These are phyloP conservation scores for Gymnocephalus cernua DNA, from an alignment of 2,113 vertebrate species.

Conservation along the genomic window DNA sequence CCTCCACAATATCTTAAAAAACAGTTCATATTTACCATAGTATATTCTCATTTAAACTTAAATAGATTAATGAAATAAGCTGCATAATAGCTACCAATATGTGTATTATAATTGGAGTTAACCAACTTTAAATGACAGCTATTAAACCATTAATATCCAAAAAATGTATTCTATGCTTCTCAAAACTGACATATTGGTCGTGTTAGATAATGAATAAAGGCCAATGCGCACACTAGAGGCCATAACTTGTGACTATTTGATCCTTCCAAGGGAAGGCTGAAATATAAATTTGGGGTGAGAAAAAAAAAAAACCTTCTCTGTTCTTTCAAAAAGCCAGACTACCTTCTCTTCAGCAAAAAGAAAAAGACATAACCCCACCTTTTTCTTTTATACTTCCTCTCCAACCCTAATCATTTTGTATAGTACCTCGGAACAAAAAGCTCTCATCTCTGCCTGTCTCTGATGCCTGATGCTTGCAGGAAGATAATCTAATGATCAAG, in stretches of 20 bases:
- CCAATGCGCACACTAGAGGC: neutral
- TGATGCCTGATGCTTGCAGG: neutral
- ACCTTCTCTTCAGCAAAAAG: neutral
- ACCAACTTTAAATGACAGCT: neutral
- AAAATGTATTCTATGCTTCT: neutral
- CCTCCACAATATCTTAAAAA: too few species aligned
- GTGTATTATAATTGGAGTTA: neutral
- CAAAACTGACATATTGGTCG: neutral
- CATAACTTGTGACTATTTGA: neutral
- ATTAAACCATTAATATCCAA: neutral
- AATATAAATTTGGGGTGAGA: neutral
- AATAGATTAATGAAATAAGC: too few species aligned
- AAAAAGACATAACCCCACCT: neutral
- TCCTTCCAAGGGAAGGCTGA: neutral
- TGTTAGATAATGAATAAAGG: neutral
- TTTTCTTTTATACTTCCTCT: neutral
- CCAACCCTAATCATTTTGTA: slow-evolving; percentile 1
- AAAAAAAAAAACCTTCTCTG: neutral
- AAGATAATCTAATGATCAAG: slow-evolving; percentile 46
- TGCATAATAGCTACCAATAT: neutral
- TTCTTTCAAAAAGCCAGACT: neutral
- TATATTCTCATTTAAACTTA: neutral
- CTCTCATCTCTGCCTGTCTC: neutral
- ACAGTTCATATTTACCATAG: neutral
- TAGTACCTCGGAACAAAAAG: neutral